Evolutionary conservation across 2,888 invertebrate genomes (phyloP).

Genomic region (Melieria crassipennis): DNA sequence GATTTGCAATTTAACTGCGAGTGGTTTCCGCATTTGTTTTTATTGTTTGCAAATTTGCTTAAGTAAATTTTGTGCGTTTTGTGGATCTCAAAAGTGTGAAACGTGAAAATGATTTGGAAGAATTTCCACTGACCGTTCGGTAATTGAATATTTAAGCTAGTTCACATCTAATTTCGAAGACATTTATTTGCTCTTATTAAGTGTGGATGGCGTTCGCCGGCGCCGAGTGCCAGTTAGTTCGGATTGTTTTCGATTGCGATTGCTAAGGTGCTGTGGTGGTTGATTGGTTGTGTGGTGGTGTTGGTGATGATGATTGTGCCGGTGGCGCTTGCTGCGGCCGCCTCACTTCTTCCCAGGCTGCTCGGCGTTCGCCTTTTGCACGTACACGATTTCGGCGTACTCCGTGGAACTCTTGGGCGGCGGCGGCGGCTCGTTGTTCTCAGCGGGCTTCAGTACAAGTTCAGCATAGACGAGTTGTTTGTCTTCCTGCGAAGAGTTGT

Average conservation of each 20-base stretch:
- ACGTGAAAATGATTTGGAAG: too few species aligned
- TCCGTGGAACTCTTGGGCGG: constrained; percentile 73
- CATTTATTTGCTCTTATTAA: too few species aligned
- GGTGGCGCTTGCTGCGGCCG: neutral
- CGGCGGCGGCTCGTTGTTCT: constrained; percentile 58
- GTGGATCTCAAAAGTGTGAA: too few species aligned
- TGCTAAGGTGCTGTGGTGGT: neutral
- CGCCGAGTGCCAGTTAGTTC: too few species aligned
- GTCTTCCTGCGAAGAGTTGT: constrained; percentile 64
- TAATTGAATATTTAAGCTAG: too few species aligned
- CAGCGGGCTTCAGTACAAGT: constrained; percentile 70
- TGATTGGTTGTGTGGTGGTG: neutral
- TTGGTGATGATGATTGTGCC: neutral
- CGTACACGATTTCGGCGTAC: constrained; percentile 85
- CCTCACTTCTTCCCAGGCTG: neutral
- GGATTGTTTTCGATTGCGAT: neutral
- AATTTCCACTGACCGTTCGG: too few species aligned
- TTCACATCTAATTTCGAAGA: too few species aligned
- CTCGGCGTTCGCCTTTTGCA: constrained; percentile 54
- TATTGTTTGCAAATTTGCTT: too few species aligned
- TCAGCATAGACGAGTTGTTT: constrained; percentile 79
- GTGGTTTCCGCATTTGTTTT: too few species aligned
- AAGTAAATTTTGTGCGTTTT: too few species aligned
- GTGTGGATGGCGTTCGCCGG: too few species aligned
- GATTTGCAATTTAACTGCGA: too few species aligned